These are phyloP conservation scores for Ia io DNA, from an alignment of 2,113 vertebrate species.

Conservation along the genomic window DNA sequence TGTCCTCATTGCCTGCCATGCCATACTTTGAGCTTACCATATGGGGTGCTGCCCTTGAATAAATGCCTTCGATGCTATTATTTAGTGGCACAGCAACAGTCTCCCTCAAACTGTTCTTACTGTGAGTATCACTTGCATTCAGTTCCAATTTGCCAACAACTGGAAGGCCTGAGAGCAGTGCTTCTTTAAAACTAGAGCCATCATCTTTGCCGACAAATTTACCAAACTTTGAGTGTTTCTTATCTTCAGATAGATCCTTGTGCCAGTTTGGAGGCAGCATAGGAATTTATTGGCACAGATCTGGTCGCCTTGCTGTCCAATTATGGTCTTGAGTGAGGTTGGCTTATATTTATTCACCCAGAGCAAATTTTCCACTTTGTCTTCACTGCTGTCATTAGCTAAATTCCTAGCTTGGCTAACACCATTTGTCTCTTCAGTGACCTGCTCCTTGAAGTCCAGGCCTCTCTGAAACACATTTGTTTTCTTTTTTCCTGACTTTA, in stretches of 20 bases:
- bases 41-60: too few species aligned
- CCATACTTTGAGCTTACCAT: too few species aligned
- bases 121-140: too few species aligned
- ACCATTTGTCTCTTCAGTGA: neutral
- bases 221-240: slow-evolving; percentile 84
- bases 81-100: too few species aligned
- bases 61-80: too few species aligned
- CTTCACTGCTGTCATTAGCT: slow-evolving; percentile 51
- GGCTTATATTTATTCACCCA: slow-evolving; percentile 99
- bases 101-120: too few species aligned
- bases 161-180: slow-evolving; percentile 94
- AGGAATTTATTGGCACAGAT: slow-evolving; percentile 96
- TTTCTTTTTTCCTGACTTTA: slow-evolving; percentile 62
- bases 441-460: slow-evolving; percentile 70
- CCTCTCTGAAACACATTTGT: slow-evolving; percentile 74
- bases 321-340: slow-evolving; percentile 88
- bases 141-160: slow-evolving; percentile 89
- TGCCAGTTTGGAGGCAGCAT: slow-evolving; percentile 93
- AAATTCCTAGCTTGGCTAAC: neutral
- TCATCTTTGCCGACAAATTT: slow-evolving; percentile 92
- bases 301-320: slow-evolving; percentile 96
- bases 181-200: slow-evolving; percentile 90
- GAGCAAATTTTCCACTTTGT: slow-evolving; percentile 81
- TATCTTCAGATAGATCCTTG: slow-evolving; percentile 72
- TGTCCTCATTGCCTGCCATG: too few species aligned